A percentile compares a stretch with the other conserved stretches of the same genome.
These are phyloP conservation scores for Altica lythri DNA, from an alignment of 2,888 invertebrate genomes.

Conservation along the genomic window DNA sequence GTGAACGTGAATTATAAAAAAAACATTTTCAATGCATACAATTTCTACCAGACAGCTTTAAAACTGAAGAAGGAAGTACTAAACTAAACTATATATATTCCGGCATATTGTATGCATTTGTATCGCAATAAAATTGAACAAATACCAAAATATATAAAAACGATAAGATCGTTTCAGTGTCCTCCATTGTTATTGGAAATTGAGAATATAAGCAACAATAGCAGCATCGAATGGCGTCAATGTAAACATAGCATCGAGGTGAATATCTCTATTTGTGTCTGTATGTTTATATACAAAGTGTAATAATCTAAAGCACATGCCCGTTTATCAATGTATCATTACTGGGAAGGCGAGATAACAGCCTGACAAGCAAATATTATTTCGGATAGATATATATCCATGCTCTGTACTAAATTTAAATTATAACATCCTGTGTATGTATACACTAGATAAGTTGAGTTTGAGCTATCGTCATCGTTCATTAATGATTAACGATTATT, in stretches of 20 bases:
- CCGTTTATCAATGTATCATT: constrained; percentile 20
- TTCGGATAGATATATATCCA: constrained; percentile 13
- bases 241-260: constrained; percentile 1
- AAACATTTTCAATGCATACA: too few species aligned
- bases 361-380: constrained; percentile 17
- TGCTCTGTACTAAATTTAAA: constrained; percentile 7
- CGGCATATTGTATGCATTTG: too few species aligned
- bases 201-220: background rate
- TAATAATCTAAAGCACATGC: constrained; percentile 16
- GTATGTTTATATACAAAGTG: constrained; percentile 4
- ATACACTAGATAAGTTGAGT: constrained; percentile 13
- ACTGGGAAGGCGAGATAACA: constrained; percentile 17
- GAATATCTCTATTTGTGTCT: background rate
- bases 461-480: too few species aligned
- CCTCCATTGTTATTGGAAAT: constrained; percentile 1
- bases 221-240: background rate
- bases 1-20: too few species aligned
- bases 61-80: too few species aligned
- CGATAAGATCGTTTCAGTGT: background rate
- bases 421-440: constrained; percentile 23
- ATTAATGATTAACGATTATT: too few species aligned
- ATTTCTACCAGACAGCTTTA: too few species aligned
- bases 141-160: background rate
- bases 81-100: too few species aligned
- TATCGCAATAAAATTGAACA: background rate